Percentiles rank a stretch among this genome's conserved stretches.
phyloP scores from a whole-genome alignment of 2,888 invertebrate genomes.

The Cetonia aurata region DNA sequence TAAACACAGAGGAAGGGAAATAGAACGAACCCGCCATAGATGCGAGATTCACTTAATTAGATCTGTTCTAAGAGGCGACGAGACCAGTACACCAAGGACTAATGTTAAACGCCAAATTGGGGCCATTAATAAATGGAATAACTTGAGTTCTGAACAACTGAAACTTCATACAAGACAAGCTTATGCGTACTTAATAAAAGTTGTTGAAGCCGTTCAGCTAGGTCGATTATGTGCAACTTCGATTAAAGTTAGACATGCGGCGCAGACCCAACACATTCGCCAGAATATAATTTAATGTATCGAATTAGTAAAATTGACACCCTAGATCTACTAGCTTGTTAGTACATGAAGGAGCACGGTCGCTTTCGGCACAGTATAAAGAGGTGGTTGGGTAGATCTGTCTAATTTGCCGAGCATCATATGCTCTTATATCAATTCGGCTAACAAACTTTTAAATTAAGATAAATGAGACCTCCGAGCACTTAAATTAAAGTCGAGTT shows the following conservation, averaged over 20 bases:
- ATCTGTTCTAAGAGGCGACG: neutral
- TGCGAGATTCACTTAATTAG: constrained; percentile 5
- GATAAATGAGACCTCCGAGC: constrained; percentile 10
- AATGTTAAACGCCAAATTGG: neutral
- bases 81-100: neutral
- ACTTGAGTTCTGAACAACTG: constrained; percentile 18
- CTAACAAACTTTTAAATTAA: constrained; percentile 24
- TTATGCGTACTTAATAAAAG: constrained; percentile 4
- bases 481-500: constrained; percentile 15
- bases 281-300: constrained; percentile 17
- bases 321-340: too few relatives aligned
- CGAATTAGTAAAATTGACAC: constrained; percentile 23
- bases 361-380: neutral
- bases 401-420: constrained; percentile 3
- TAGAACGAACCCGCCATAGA: neutral
- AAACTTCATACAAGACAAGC: neutral
- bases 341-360: too few relatives aligned
- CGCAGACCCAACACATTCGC: neutral
- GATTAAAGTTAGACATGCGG: constrained; percentile 7
- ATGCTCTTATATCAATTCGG: constrained; percentile 2
- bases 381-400: neutral
- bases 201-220: constrained; percentile 2
- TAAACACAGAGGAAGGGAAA: constrained; percentile 1
- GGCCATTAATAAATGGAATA: constrained; percentile 22
- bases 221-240: constrained; percentile 19